A percentile compares a stretch with the other conserved stretches of the same genome.
Conservation (phyloP, 2,113 vertebrate species). For the Desmodus rotundus region DNA sequence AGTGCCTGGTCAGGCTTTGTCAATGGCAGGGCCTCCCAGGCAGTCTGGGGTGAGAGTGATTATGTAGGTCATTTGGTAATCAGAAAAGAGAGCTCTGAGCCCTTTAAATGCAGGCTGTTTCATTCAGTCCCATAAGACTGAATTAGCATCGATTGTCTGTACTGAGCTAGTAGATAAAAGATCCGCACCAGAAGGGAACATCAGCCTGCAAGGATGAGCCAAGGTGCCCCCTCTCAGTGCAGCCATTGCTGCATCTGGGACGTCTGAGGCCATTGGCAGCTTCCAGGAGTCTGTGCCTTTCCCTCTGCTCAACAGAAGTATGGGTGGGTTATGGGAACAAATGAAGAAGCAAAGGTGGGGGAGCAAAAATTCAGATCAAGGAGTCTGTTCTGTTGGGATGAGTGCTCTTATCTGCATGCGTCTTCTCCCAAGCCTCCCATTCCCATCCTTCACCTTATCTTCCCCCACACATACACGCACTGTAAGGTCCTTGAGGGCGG, state of each 20-base stretch:
- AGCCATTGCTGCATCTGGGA: not conserved
- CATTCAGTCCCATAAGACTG: not conserved
- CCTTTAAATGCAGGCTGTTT: conserved; percentile 27
- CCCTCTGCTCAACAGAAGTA: not conserved
- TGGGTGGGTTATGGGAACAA: not conserved
- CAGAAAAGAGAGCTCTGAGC: conserved; percentile 30
- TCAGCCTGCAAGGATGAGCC: not conserved
- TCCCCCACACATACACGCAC: not conserved
- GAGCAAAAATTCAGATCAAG: not conserved
- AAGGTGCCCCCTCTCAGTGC: not conserved
- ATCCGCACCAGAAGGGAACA: not conserved
- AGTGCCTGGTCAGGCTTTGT: not conserved
- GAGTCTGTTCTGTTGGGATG: not conserved
- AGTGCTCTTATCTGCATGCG: not conserved
- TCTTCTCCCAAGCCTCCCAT: not conserved
- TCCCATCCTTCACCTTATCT: not conserved
- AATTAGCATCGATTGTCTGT: not conserved
- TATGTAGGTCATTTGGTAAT: not conserved
- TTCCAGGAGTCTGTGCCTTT: not conserved
- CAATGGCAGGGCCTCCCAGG: not conserved
- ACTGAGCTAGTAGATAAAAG: not conserved
- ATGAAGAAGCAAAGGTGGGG: not conserved
- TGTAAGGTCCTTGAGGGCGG: not conserved
- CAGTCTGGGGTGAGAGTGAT: conserved; percentile 12
- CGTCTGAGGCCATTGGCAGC: not conserved